Evolutionary conservation across 2,113 vertebrate species (phyloP).

Genomic region (Varanus salvator): DNA sequence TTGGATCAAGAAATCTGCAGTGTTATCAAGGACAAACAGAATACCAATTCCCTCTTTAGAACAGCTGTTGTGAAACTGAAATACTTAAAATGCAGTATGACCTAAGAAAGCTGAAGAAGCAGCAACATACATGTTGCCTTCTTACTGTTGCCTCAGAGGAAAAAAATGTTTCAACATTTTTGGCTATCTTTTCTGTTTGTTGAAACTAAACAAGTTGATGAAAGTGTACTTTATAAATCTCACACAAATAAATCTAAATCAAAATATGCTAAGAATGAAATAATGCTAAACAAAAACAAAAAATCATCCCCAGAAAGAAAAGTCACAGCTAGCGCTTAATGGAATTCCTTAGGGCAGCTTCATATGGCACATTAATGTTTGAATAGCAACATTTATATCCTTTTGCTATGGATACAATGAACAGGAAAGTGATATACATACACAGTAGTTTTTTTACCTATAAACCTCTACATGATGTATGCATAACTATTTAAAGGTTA

Average conservation of each 20-base stretch:
- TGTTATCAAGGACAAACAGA: not conserved
- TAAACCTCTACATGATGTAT: not conserved
- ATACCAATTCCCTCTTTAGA: not conserved
- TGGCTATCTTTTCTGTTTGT: not conserved
- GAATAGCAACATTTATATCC: not conserved
- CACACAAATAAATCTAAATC: not conserved
- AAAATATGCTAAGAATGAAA: not conserved
- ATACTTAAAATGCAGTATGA: not conserved
- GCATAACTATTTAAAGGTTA: not conserved
- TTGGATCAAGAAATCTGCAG: not conserved
- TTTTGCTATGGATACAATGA: not conserved
- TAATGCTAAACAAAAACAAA: not conserved
- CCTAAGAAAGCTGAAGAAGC: not conserved
- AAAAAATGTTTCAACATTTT: not conserved
- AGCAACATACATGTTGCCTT: not conserved
- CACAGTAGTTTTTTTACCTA: not conserved
- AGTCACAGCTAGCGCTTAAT: not conserved
- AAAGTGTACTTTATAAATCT: not conserved
- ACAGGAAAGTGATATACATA: not conserved
- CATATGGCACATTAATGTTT: not conserved
- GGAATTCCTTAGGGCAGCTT: not conserved
- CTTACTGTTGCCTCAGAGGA: not conserved
- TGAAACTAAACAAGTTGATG: not conserved
- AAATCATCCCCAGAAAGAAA: not conserved
- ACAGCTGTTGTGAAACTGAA: not conserved